Evolutionary conservation across 2,888 invertebrate species (phyloP).

Genomic region (Coleophora deauratella): DNA sequence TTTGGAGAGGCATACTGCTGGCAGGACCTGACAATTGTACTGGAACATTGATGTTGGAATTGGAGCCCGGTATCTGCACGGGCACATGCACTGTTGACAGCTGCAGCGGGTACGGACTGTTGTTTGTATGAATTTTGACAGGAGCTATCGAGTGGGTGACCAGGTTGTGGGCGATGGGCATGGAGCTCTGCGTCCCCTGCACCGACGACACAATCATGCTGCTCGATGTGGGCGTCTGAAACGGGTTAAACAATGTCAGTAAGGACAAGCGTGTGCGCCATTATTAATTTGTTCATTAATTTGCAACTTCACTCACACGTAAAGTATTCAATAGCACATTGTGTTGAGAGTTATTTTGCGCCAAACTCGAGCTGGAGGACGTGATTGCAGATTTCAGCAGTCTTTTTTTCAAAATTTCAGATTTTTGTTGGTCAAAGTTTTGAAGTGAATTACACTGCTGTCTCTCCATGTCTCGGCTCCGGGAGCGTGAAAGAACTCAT

Average conservation of each 20-base stretch:
- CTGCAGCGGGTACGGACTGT: slow-evolving; percentile 55
- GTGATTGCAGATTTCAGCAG: slow-evolving; percentile 56
- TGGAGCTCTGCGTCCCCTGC: slow-evolving; percentile 60
- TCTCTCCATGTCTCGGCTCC: slow-evolving; percentile 64
- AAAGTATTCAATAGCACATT: slow-evolving; percentile 65
- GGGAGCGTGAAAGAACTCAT: slow-evolving; percentile 50
- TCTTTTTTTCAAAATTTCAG: slow-evolving; percentile 70
- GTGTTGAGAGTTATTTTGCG: slow-evolving; percentile 50
- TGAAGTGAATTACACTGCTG: slow-evolving; percentile 67
- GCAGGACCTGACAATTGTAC: slow-evolving; percentile 57
- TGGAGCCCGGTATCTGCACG: slow-evolving; percentile 62
- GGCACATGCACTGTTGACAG: slow-evolving; percentile 66
- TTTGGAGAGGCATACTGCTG: slow-evolving; percentile 52
- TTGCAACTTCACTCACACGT: slow-evolving; percentile 49
- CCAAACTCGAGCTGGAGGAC: slow-evolving; percentile 38
- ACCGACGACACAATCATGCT: slow-evolving; percentile 69
- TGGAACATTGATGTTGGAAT: slow-evolving; percentile 62
- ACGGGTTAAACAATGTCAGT: slow-evolving; percentile 42
- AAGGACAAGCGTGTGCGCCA: slow-evolving; percentile 23
- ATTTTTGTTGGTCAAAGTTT: slow-evolving; percentile 68
- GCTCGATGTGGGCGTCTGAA: slow-evolving; percentile 67
- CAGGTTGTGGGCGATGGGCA: slow-evolving; percentile 59
- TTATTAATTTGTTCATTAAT: slow-evolving; percentile 8
- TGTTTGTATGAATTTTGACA: slow-evolving; percentile 58
- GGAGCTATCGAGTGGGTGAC: slow-evolving; percentile 63